Conservation (phyloP, 2,888 invertebrate species). For the Cheilosia scutellata region DNA sequence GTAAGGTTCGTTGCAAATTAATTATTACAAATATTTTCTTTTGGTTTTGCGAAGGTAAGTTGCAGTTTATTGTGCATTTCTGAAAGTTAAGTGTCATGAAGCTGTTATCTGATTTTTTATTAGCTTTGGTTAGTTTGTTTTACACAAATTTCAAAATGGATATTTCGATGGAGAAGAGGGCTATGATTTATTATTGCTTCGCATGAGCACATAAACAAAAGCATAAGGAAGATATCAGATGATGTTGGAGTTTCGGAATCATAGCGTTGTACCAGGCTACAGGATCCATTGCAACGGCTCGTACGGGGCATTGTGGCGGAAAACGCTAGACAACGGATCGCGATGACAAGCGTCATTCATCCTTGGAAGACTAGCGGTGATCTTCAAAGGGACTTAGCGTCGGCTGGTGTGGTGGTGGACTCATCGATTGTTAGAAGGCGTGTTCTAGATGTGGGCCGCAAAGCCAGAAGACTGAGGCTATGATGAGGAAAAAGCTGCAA, state of each 20-base stretch:
- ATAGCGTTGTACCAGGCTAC: too few species aligned
- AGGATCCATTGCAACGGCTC: too few species aligned
- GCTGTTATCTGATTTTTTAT: background rate
- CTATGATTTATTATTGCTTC: too few species aligned
- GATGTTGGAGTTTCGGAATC: too few species aligned
- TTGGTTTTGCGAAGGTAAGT: too few species aligned
- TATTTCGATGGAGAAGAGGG: too few species aligned
- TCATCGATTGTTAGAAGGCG: background rate
- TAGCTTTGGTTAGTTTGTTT: background rate
- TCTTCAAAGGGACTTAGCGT: background rate
- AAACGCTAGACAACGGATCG: background rate
- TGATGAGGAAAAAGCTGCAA: background rate
- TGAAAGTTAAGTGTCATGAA: background rate
- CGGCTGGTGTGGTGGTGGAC: background rate
- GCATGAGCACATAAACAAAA: too few species aligned
- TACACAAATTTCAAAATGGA: too few species aligned
- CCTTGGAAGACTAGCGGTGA: background rate
- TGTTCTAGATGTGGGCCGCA: background rate
- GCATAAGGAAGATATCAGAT: too few species aligned
- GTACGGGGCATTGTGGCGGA: background rate
- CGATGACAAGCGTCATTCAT: background rate
- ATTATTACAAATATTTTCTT: too few species aligned
- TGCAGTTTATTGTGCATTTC: too few species aligned
- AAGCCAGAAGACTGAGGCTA: background rate
- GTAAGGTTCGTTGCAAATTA: too few species aligned